Conservation (phyloP, 2,113 vertebrate genomes). For the Pandion haliaetus region DNA sequence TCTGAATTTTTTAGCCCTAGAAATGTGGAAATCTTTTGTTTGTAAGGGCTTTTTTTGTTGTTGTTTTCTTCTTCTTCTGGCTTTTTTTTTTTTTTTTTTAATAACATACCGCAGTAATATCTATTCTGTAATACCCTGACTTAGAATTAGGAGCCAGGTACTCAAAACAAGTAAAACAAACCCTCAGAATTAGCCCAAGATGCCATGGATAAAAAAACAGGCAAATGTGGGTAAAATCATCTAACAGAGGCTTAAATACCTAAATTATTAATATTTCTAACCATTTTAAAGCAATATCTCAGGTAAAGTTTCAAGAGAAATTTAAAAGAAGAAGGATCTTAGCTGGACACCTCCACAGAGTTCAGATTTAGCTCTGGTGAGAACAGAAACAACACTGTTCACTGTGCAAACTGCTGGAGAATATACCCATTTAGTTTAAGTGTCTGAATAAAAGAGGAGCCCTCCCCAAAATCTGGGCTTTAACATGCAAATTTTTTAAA, state of each 20-base stretch:
- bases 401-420: not conserved
- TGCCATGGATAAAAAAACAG: not conserved
- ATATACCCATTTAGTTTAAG: not conserved
- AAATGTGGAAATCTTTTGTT: not conserved
- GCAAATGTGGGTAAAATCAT: not conserved
- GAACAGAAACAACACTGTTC: not conserved
- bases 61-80: not conserved
- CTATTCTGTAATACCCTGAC: not conserved
- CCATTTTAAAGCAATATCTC: not conserved
- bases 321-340: not conserved
- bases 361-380: not conserved
- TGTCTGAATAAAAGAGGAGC: not conserved
- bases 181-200: not conserved
- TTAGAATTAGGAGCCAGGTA: not conserved
- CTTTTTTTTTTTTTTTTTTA: too few relatives aligned
- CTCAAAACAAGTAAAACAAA: not conserved
- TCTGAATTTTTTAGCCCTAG: not conserved
- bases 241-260: not conserved
- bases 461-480: not conserved
- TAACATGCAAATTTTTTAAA: not conserved
- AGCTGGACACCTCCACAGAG: not conserved
- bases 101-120: not conserved
- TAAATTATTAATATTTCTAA: not conserved
- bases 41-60: not conserved
- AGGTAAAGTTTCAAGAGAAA: not conserved